Evolutionary conservation across 2,113 vertebrate genomes (phyloP), one percentile per base, ranked within the genome.

Genomic region (Paradoxurus hermaphroditus): DNA sequence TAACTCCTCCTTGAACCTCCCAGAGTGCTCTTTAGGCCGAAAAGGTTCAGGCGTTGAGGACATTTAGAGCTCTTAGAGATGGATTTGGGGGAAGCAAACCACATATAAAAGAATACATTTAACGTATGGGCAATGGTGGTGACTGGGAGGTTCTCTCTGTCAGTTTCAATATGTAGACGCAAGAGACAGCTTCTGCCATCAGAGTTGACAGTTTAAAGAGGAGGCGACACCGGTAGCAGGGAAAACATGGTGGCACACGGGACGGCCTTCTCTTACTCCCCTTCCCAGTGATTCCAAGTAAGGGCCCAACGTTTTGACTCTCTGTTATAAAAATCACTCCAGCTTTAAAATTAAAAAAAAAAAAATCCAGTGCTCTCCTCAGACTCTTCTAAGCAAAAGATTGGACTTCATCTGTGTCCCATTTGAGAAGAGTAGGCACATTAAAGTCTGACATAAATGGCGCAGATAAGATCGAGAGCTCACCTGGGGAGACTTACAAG

Each of bases 401-500:
- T 31, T 92, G 96, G 95, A 93, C 77, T 92, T 98, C 94, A 92
- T 89, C 97, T 98, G 96, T 97, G 97, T 65, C 29, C 84, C 95
- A 93, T 79, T 97, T 97, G 96, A 97, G 98, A 98, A 95, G 95
- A 96, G 83, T 36, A 96, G 83, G 90, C 95, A 1, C 51, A 31
- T 89, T 82, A 94, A 94, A 88, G 46, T 39, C 83, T 97, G 97
- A 97, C 97, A 97, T 97, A 87, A 98, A 98, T 70, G 86, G 96
- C 8, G 10, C 84, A 96, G 98, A 96, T 98, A 98, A 98, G 97
- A 98, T 97, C 63, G 85, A 98, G 97, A 79, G 96, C 97, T 98
- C 98, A 98, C 98, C 98, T 99, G 98, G 98, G 98, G 95, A 97
- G 95, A 83, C 98, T 93, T 98, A 96, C 85, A 51, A 92, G 97